Evolutionary conservation across 2,113 vertebrate species (phyloP).

Genomic region (Festucalex cinctus): DNA sequence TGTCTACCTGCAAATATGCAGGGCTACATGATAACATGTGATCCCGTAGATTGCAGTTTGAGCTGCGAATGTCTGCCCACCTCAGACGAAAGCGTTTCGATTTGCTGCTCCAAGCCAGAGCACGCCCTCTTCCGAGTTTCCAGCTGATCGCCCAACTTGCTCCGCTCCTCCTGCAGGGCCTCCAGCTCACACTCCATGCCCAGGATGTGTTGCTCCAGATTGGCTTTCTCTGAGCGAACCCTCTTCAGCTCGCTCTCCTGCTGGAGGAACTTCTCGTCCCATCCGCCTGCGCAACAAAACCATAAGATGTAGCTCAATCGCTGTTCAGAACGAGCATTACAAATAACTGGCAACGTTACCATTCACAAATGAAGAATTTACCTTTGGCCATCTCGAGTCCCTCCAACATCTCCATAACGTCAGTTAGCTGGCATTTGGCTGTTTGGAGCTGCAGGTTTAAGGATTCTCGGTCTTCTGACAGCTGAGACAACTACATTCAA

Average conservation of each 20-base stretch:
- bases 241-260: slow-evolving; percentile 71
- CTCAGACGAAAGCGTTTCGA: slow-evolving; percentile 67
- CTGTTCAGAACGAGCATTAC: not conserved
- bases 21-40: no score
- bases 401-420: slow-evolving; percentile 59
- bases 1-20: no score
- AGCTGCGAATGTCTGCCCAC: slow-evolving; percentile 16
- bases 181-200: slow-evolving; percentile 72
- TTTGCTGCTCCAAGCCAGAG: slow-evolving; percentile 71
- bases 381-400: slow-evolving; percentile 63
- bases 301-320: not conserved
- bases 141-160: slow-evolving; percentile 66
- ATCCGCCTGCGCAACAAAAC: slow-evolving; percentile 43
- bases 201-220: slow-evolving; percentile 66
- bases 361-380: slow-evolving; percentile 11
- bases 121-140: slow-evolving; percentile 67
- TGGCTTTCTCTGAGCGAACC: slow-evolving; percentile 72
- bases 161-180: slow-evolving; percentile 68
- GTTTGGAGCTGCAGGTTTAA: slow-evolving; percentile 65
- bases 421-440: slow-evolving; percentile 44
- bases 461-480: slow-evolving; percentile 63
- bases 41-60: not conserved
- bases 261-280: slow-evolving; percentile 74
- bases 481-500: slow-evolving; percentile 38
- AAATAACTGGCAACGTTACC: not conserved